Evolutionary conservation across 2,113 vertebrate species (phyloP), one percentile per base, ranked within the genome.

Genomic region (Anarhynchus alexandrinus): DNA sequence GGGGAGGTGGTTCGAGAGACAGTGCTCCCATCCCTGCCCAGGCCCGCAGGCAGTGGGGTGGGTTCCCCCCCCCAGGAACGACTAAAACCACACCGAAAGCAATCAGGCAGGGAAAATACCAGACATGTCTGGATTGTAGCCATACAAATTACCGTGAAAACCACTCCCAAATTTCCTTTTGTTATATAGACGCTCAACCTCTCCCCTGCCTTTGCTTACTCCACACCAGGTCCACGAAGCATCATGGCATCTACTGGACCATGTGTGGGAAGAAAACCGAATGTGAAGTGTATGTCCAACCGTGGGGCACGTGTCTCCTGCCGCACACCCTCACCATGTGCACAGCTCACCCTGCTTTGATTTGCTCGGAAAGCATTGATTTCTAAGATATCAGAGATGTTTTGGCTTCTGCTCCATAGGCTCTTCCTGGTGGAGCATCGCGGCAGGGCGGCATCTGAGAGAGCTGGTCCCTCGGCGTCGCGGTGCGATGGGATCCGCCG

Each of bases 291-390:
- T 9, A 22, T 4, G 25, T 27, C 78, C 71, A 42, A 3, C 30
- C 11, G 9, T 0, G 1, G 34, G 62, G 23, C 5, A 4, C 27
- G 29, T 57, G 29, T 30, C 51, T 58, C 26, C 36, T n/a, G 43
- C n/a, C 3, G 0, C 58, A 59, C 38, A 13, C 14, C 21, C 67
- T 66, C 36, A 26, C 6, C n/a, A 17, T 11, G 4, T 0, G 13
- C 59, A 45, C 34, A 40, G 52, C 23, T 72, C 20, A 11, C 15
- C 5, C 20, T 47, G 47, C 7, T 54, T 51, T 78, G 32, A 15
- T 71, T 47, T 65, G 19, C 61, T 59, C 3, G 1, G 72, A 30
- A 47, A 54, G 8, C 72, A 15, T 25, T 9, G 27, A 15, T n/a
- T 82, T 18, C 43, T 52, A 65, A 78, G 29, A 17, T 49, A 8